Evolutionary conservation across 2,113 vertebrate genomes (phyloP).

Genomic region (Merops nubicus): DNA sequence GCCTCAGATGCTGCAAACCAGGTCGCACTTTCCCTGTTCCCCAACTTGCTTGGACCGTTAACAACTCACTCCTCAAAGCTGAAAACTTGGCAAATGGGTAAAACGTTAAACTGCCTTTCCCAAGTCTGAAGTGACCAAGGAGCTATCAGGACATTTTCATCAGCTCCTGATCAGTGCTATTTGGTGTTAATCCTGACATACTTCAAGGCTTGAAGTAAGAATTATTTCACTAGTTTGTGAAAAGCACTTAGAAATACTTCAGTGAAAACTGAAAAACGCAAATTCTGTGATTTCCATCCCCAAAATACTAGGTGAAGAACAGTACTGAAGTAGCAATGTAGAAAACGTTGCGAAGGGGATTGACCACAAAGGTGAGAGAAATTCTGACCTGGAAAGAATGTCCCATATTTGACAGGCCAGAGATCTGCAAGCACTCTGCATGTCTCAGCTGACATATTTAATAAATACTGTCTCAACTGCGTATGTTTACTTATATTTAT

Average conservation of each 20-base stretch:
- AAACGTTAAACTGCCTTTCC: not conserved
- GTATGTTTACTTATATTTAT: slow-evolving; percentile 1
- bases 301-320: not conserved
- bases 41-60: not conserved
- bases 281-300: not conserved
- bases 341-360: not conserved
- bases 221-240: not conserved
- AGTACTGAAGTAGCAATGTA: not conserved
- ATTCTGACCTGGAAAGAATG: not conserved
- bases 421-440: not conserved
- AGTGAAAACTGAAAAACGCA: not conserved
- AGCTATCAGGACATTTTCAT: not conserved
- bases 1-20: not conserved
- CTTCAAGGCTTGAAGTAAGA: not conserved
- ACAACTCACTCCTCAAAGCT: not conserved
- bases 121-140: not conserved
- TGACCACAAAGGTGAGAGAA: not conserved
- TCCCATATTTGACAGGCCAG: not conserved
- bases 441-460: not conserved
- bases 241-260: not conserved
- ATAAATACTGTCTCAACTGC: slow-evolving; percentile 9
- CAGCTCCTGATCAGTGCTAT: not conserved
- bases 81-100: not conserved
- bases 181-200: not conserved
- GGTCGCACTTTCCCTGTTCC: not conserved